These are phyloP conservation scores for Sipha flava DNA, from an alignment of 1,140 invertebrate genomes.

Conservation along the genomic window DNA sequence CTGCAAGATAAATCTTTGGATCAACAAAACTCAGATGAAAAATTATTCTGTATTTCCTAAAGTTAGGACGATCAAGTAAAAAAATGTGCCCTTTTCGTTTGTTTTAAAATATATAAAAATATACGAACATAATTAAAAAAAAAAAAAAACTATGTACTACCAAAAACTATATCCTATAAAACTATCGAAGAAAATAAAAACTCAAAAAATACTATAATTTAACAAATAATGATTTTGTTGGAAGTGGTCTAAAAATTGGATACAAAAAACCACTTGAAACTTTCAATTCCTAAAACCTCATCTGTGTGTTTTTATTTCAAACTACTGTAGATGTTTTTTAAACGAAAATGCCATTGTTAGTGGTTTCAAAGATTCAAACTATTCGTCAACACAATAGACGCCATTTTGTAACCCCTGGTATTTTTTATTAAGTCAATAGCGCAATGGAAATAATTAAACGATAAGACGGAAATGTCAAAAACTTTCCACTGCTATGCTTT, in stretches of 20 bases:
- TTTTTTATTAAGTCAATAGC: neutral
- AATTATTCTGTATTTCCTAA: too few relatives aligned
- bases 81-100: too few relatives aligned
- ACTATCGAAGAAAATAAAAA: too few relatives aligned
- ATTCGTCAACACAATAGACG: neutral
- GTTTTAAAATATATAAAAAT: too few relatives aligned
- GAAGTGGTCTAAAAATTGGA: neutral
- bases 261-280: neutral
- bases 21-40: too few relatives aligned
- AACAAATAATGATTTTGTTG: neutral
- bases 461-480: slow-evolving; percentile 29
- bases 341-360: neutral
- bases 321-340: neutral
- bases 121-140: too few relatives aligned
- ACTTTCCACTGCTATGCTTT: neutral
- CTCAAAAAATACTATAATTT: too few relatives aligned
- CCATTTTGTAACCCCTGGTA: neutral
- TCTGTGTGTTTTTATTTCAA: neutral
- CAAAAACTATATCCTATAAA: too few relatives aligned
- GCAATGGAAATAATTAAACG: slow-evolving; percentile 29
- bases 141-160: too few relatives aligned
- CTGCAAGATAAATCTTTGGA: too few relatives aligned
- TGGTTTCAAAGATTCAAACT: neutral
- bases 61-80: too few relatives aligned
- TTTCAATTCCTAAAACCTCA: neutral